Evolutionary conservation across 2,888 invertebrate genomes (phyloP).

Genomic region (Trichogramma dendrolimi): DNA sequence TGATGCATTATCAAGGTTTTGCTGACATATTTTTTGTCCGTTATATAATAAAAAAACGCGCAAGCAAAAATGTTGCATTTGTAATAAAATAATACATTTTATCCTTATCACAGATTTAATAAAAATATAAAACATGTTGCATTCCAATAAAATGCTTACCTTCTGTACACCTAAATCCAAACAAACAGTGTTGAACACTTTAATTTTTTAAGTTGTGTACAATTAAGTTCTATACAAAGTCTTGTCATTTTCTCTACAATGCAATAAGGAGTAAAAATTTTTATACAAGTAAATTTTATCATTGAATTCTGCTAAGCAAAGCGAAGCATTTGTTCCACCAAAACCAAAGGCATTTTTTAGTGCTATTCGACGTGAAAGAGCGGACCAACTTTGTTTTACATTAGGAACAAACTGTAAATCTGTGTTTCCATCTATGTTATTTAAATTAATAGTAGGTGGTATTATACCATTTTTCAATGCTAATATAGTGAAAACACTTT

Average conservation of each 20-base stretch:
- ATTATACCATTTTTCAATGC: constrained; percentile 71
- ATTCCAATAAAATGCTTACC: constrained; percentile 38
- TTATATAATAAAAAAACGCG: constrained; percentile 23
- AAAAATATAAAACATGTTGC: constrained; percentile 42
- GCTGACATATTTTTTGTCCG: constrained; percentile 20
- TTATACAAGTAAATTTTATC: constrained; percentile 5
- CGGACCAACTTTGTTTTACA: constrained; percentile 59
- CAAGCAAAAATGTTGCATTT: constrained; percentile 30
- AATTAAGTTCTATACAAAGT: neutral
- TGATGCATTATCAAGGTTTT: constrained; percentile 19
- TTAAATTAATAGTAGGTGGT: constrained; percentile 87
- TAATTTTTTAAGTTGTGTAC: constrained; percentile 20
- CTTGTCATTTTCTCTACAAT: too few species aligned
- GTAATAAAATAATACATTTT: constrained; percentile 29
- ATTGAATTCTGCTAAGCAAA: constrained; percentile 62
- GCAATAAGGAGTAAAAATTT: constrained; percentile 4
- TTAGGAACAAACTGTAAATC: constrained; percentile 68
- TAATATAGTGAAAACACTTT: constrained; percentile 79
- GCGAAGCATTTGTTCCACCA: constrained; percentile 93
- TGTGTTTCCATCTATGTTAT: constrained; percentile 61
- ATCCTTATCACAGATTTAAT: constrained; percentile 41
- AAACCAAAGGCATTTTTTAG: constrained; percentile 98
- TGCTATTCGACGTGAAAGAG: constrained; percentile 62
- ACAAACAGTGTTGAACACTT: constrained; percentile 31
- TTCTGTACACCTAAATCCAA: too few species aligned